Conservation (phyloP, 2,888 invertebrate species). For the Plutella xylostella region DNA sequence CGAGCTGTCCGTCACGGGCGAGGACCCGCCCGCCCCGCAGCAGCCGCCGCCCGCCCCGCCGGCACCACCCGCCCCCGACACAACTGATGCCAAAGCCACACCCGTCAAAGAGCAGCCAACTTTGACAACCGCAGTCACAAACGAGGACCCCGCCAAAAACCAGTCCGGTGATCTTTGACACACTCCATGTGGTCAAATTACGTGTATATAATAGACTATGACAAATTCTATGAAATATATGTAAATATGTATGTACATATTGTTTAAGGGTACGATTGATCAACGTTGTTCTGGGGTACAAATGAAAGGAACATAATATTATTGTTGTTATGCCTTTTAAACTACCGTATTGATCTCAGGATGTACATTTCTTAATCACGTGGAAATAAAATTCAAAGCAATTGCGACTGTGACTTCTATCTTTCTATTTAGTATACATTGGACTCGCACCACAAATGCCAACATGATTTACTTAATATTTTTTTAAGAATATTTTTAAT, state of each 20-base stretch:
- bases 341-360: too few relatives aligned
- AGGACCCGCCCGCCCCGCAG: constrained; percentile 22
- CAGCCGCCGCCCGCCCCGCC: constrained; percentile 21
- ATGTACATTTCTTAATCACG: too few relatives aligned
- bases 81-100: constrained; percentile 14
- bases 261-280: too few relatives aligned
- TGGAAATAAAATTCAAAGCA: too few relatives aligned
- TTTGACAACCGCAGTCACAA: background rate
- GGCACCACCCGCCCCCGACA: constrained; percentile 16
- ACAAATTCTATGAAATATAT: background rate
- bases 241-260: constrained; percentile 7
- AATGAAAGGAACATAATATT: too few relatives aligned
- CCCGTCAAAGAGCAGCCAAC: background rate
- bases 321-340: too few relatives aligned
- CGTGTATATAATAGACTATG: constrained; percentile 1
- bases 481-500: too few relatives aligned
- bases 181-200: background rate
- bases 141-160: constrained; percentile 1
- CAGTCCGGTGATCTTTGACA: constrained; percentile 5
- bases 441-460: too few relatives aligned
- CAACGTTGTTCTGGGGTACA: too few relatives aligned
- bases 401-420: too few relatives aligned
- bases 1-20: constrained; percentile 39
- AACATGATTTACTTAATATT: too few relatives aligned
- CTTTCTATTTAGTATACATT: too few relatives aligned